Base-by-base conservation (phyloP, 2,888 invertebrate genomes). In the Drosophila mimetica region DNA sequence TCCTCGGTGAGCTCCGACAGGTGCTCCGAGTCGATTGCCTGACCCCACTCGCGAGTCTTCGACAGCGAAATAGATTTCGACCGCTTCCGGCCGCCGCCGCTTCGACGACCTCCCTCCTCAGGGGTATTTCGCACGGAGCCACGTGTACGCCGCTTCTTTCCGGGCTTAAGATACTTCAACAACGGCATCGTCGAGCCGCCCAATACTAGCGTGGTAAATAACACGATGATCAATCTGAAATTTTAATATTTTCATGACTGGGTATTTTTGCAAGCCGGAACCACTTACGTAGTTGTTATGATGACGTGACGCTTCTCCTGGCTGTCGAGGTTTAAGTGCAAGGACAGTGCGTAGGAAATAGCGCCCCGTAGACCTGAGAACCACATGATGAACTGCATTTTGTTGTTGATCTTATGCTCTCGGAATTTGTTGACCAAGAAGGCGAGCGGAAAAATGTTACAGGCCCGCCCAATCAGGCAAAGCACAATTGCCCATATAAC, bases 351-450 rank as follows among this genome's bases (percentile, higher is more conserved):
- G 92, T 99, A 99, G 0, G 99, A 99, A 91, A 99, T 98, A 8
- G 99, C 99, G 36, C 99, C 99, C 60, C 99, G 94, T 72, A 99
- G 92, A 46, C 99, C 97, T 91, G 98, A 98, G 91, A 99, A 99
- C 99, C 99, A 99, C 99, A 99, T 99, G 67, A 99, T 98, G 89
- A 99, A 98, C 95, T 98, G 98, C 97, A 98, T 99, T 92, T 98
- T 98, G 91, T 95, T 96, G 0, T 98, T 99, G 64, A 99, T 99
- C 92, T 98, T 98, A 92, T 99, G 99, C 90, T 98, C 98, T 14
- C 99, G 94, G 92, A 99, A 99, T 91, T 96, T 96, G 91, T 99
- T 99, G 57, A 98, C 97, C 36, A 99, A 93, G 86, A 96, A 94
- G 0, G 98, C 97, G 53, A 99, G 92, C 1, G 99, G 99, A 90